These are phyloP conservation scores for Sebastes trivittatus DNA, from an alignment of 2,797 vertebrate species.

Conservation along the genomic window DNA sequence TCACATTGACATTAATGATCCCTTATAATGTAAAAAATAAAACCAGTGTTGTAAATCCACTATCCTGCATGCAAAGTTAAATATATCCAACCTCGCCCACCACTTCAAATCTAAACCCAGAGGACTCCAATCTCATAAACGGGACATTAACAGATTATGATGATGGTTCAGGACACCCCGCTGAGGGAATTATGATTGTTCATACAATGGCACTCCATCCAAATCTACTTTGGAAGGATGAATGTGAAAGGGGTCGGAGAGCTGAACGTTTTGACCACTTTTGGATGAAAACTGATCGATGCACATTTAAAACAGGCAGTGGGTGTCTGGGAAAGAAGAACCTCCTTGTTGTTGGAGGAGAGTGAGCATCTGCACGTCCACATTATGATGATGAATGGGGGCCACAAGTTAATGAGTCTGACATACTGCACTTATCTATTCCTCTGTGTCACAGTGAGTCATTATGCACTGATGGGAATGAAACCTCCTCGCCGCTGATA, in stretches of 20 bases:
- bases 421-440: constrained; percentile 63
- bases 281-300: background rate
- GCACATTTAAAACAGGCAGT: background rate
- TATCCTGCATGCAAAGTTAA: background rate
- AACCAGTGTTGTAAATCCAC: background rate
- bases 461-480: constrained; percentile 21
- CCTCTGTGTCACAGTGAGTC: constrained; percentile 53
- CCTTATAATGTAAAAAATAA: background rate
- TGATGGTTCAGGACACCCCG: constrained; percentile 17
- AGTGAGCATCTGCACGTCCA: constrained; percentile 61
- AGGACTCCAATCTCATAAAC: constrained; percentile 40
- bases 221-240: constrained; percentile 2
- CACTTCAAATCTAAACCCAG: constrained; percentile 12
- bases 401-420: constrained; percentile 58
- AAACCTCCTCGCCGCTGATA: background rate
- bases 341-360: background rate
- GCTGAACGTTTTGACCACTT: background rate
- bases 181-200: constrained; percentile 39
- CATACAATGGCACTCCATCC: constrained; percentile 3
- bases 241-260: background rate
- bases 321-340: constrained; percentile 19
- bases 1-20: background rate
- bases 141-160: constrained; percentile 57
- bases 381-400: constrained; percentile 47
- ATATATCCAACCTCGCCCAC: background rate